phyloP scores from a whole-genome alignment of 2,888 invertebrate genomes.

The Anticlea derivata region DNA sequence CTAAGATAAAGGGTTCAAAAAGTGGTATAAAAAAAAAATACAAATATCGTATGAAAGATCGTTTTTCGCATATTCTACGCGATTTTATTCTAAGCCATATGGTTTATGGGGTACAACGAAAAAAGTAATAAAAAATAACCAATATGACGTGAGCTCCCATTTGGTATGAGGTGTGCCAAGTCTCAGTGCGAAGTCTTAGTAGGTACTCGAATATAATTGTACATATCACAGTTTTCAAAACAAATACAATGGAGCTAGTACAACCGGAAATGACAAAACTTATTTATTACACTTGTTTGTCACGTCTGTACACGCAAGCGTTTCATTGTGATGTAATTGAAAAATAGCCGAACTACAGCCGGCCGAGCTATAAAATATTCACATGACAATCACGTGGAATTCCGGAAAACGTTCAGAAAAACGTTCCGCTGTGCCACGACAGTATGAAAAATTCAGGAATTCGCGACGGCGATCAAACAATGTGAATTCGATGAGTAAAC shows the following conservation, averaged over 20 bases:
- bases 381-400: constrained; percentile 77
- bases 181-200: too few relatives aligned
- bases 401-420: constrained; percentile 78
- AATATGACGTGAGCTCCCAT: too few relatives aligned
- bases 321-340: constrained; percentile 78
- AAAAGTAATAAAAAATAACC: too few relatives aligned
- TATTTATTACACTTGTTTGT: constrained; percentile 30
- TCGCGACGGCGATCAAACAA: constrained; percentile 70
- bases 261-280: constrained; percentile 3
- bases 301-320: constrained; percentile 47
- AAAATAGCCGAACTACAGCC: constrained; percentile 74
- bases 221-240: too few relatives aligned
- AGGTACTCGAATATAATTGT: too few relatives aligned
- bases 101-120: too few relatives aligned
- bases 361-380: constrained; percentile 67
- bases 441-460: constrained; percentile 75
- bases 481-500: constrained; percentile 56
- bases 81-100: too few relatives aligned
- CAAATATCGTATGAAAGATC: too few relatives aligned
- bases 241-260: neutral
- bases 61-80: too few relatives aligned
- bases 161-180: too few relatives aligned
- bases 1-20: too few relatives aligned
- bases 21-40: too few relatives aligned
- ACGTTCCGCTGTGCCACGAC: constrained; percentile 74